phyloP scores from a whole-genome alignment of 2,888 invertebrate species.

The Ptilodon capucinus region DNA sequence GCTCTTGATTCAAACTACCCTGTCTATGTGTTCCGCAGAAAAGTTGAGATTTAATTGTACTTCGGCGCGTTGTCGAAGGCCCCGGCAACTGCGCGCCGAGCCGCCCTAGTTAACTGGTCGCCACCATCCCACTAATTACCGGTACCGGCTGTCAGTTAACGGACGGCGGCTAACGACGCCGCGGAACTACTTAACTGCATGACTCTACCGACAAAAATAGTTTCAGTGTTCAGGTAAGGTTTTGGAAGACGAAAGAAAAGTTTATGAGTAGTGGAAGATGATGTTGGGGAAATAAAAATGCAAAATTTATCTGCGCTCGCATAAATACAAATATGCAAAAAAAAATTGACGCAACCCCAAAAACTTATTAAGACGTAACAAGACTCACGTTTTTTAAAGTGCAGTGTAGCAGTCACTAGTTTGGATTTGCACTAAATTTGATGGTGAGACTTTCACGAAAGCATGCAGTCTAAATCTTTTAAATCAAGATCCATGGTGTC shows the following conservation, averaged over 20 bases:
- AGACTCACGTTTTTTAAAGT: too few species aligned
- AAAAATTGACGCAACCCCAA: too few species aligned
- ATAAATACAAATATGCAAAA: too few species aligned
- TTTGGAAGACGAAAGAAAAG: constrained; percentile 1
- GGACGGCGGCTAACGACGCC: constrained; percentile 36
- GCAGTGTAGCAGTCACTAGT: too few species aligned
- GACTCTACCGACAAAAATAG: constrained; percentile 39
- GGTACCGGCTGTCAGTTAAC: constrained; percentile 37
- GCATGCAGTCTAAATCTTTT: too few species aligned
- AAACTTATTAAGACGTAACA: too few species aligned
- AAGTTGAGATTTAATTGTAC: not conserved
- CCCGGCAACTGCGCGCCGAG: not conserved
- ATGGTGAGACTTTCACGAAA: too few species aligned
- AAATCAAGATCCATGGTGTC: too few species aligned
- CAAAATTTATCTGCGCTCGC: too few species aligned
- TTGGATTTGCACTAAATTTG: too few species aligned
- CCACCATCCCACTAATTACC: constrained; percentile 27
- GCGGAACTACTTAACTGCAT: constrained; percentile 39
- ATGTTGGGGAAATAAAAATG: too few species aligned
- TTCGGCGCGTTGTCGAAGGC: not conserved
- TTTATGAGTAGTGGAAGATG: not conserved
- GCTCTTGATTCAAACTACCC: constrained; percentile 7
- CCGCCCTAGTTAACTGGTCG: not conserved
- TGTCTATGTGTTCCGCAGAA: constrained; percentile 27
- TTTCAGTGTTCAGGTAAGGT: constrained; percentile 17